These are phyloP conservation scores for Sciaenops ocellatus DNA, from an alignment of 2,797 vertebrate species.

Conservation along the genomic window DNA sequence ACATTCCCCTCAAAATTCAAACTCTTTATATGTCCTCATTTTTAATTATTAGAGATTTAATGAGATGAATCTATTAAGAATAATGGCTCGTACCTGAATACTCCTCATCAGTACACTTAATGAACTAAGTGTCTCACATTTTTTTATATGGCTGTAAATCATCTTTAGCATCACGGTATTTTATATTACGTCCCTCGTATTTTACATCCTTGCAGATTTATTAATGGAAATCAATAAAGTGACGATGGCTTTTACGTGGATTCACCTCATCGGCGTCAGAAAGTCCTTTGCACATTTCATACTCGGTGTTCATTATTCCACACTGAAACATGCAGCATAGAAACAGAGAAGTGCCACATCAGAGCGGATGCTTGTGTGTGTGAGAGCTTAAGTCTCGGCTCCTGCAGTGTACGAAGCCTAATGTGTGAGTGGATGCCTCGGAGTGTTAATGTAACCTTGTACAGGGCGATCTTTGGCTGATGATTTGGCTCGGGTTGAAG, in stretches of 20 bases:
- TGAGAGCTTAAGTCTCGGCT: conserved; percentile 6
- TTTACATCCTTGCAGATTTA: conserved; percentile 46
- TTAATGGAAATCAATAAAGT: conserved; percentile 39
- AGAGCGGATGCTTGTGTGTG: background rate
- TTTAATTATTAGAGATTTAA: conserved; percentile 44
- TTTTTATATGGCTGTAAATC: conserved; percentile 48
- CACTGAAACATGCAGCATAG: conserved; percentile 1
- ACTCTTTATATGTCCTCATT: conserved; percentile 14
- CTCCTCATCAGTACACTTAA: conserved; percentile 47
- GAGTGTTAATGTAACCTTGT: conserved; percentile 70
- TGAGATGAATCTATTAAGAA: conserved; percentile 34
- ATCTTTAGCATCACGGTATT: conserved; percentile 38
- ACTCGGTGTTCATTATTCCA: background rate
- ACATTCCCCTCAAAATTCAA: background rate
- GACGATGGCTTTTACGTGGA: conserved; percentile 25
- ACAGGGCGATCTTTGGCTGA: conserved; percentile 56
- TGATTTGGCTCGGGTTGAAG: conserved; percentile 61
- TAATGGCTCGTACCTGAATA: conserved; percentile 38
- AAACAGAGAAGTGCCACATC: background rate
- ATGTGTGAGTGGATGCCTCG: conserved; percentile 32
- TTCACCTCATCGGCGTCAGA: conserved; percentile 13
- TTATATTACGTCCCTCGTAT: conserved; percentile 29
- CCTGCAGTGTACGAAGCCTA: background rate
- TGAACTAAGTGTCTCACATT: conserved; percentile 57
- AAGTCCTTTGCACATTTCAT: background rate